Evolutionary conservation across 2,888 invertebrate species (phyloP).

Genomic region (Hypomecis punctinalis): DNA sequence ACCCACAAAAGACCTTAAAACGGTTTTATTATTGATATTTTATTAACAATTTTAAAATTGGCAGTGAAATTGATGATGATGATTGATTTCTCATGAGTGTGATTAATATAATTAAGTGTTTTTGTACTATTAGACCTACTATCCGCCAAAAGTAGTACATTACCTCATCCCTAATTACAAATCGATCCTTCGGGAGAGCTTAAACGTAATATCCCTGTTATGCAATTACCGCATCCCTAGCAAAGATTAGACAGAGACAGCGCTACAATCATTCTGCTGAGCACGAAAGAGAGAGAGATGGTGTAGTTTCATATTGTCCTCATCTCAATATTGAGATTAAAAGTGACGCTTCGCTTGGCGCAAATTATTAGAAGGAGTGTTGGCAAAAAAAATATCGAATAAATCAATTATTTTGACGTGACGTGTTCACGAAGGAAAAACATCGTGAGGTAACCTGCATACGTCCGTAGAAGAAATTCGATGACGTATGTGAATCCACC

Average conservation of each 20-base stretch:
- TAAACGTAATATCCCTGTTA: conserved; percentile 20
- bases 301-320: conserved; percentile 79
- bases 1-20: no score
- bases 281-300: conserved; percentile 51
- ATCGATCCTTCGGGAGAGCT: conserved; percentile 33
- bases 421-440: no score
- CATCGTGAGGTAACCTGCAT: no score
- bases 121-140: not conserved
- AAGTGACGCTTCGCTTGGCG: conserved; percentile 82
- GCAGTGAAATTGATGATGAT: no score
- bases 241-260: conserved; percentile 47
- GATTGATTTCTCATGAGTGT: no score
- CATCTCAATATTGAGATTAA: conserved; percentile 85
- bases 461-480: no score
- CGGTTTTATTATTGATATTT: no score
- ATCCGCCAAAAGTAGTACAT: conserved; percentile 34
- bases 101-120: not conserved
- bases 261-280: not conserved
- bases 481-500: no score
- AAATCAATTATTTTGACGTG: no score
- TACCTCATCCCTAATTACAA: conserved; percentile 46
- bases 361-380: conserved; percentile 76
- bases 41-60: no score
- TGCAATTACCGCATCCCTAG: conserved; percentile 23
- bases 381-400: conserved; percentile 61